Conservation (phyloP, 30 jellyfish, hydroid and myxozoan species). For the Hydractinia echinata region DNA sequence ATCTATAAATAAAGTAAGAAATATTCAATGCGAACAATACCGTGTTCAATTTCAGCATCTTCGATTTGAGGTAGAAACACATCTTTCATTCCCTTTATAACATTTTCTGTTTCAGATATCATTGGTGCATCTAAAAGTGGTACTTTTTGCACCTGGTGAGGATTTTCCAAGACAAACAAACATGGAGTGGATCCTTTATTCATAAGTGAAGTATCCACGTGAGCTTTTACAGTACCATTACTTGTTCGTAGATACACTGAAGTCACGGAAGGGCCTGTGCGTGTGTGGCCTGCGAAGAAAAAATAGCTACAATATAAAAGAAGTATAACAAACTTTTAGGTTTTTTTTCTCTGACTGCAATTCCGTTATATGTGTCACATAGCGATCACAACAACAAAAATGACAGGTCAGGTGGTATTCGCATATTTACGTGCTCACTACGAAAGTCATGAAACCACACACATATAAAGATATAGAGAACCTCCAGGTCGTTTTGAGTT, state of each 20-base stretch:
- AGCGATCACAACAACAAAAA: no score
- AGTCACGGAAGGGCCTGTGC: background rate
- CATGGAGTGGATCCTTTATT: conserved; percentile 2
- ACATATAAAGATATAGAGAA: no score
- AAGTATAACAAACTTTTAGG: no score
- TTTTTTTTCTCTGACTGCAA: no score
- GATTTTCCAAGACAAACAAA: background rate
- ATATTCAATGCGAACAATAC: background rate
- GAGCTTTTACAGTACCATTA: conserved; percentile 12
- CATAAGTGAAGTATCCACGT: background rate
- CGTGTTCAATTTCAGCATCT: conserved; percentile 9
- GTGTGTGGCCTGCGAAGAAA: no score
- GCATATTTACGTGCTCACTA: no score
- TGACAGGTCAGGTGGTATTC: no score
- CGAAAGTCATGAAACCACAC: no score
- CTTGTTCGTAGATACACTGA: conserved; percentile 16
- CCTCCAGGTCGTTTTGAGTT: no score
- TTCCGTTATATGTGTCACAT: no score
- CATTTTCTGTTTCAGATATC: background rate
- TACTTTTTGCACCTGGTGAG: background rate
- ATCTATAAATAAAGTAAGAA: no score
- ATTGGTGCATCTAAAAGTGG: background rate
- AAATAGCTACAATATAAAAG: no score
- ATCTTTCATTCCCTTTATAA: background rate
- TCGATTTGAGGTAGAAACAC: conserved; percentile 8